Conservation (phyloP, 2,113 vertebrate genomes). For the Oryzias melastigma region DNA sequence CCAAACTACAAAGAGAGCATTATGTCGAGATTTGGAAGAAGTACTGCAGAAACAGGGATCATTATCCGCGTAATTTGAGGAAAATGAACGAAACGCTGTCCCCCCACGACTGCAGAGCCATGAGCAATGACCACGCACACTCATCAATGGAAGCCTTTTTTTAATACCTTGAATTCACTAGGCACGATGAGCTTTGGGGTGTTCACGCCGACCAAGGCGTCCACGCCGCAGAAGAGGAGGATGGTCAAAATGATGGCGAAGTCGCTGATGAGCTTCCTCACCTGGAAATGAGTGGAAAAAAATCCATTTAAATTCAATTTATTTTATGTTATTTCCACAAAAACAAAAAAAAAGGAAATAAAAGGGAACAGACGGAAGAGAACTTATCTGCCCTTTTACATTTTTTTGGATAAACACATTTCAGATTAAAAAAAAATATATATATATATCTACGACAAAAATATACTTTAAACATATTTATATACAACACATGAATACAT, state of each 20-base stretch:
- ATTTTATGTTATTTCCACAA: too few relatives aligned
- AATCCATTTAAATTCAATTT: not conserved
- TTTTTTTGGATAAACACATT: too few relatives aligned
- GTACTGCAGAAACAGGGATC: slow-evolving; percentile 34
- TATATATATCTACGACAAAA: too few relatives aligned
- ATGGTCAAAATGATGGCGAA: slow-evolving; percentile 97
- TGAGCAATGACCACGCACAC: not conserved
- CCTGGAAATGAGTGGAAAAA: slow-evolving; percentile 65
- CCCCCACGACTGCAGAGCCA: not conserved
- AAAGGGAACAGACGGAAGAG: too few relatives aligned
- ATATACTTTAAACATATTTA: too few relatives aligned
- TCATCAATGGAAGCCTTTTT: not conserved
- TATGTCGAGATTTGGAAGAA: slow-evolving; percentile 38
- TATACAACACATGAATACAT: too few relatives aligned
- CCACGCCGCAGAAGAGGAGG: slow-evolving; percentile 92
- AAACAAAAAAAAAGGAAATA: too few relatives aligned
- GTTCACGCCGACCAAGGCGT: slow-evolving; percentile 92
- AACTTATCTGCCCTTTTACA: too few relatives aligned
- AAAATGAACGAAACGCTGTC: slow-evolving; percentile 8
- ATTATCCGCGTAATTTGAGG: slow-evolving; percentile 36
- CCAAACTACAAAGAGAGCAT: slow-evolving; percentile 41
- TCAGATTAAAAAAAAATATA: too few relatives aligned
- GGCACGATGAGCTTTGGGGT: slow-evolving; percentile 97
- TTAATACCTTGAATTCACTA: slow-evolving; percentile 95
- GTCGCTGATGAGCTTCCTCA: slow-evolving; percentile 96